Percentiles rank a stretch among this genome's conserved stretches.
Evolutionary conservation across 1,140 invertebrate species (phyloP).

Genomic region (Aradophagus sp.): DNA sequence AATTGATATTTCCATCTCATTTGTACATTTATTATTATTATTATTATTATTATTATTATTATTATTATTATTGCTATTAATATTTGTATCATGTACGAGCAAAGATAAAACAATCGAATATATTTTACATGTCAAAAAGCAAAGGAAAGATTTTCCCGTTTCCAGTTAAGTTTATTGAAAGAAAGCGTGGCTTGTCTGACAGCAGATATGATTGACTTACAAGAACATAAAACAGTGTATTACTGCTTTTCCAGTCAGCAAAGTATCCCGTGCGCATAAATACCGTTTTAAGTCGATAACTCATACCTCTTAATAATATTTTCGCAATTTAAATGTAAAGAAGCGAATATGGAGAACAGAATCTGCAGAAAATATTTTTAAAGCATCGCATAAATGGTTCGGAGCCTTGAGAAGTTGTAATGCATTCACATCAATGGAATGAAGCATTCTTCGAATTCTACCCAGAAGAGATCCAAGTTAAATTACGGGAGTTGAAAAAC

Average conservation of each 20-base stretch:
- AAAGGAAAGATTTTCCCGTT: constrained; percentile 11
- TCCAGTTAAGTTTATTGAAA: constrained; percentile 15
- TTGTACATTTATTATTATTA: no score
- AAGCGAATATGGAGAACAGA: constrained; percentile 1
- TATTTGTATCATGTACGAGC: no score
- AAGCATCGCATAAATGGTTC: constrained; percentile 16
- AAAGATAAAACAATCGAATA: no score
- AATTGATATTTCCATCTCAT: no score
- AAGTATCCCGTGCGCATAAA: constrained; percentile 24
- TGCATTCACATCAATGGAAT: constrained; percentile 14
- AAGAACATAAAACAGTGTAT: constrained; percentile 28
- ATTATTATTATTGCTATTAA: no score
- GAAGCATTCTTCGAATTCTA: constrained; percentile 19
- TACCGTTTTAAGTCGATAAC: constrained; percentile 25
- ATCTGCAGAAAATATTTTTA: constrained; percentile 15
- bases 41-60: no score
- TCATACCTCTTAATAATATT: constrained; percentile 27
- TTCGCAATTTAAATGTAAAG: constrained; percentile 28
- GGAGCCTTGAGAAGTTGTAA: constrained; percentile 11
- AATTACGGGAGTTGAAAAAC: constrained; percentile 20
- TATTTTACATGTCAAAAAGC: constrained; percentile 10
- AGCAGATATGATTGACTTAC: constrained; percentile 41
- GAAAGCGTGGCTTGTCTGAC: constrained; percentile 19
- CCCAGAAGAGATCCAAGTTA: constrained; percentile 3
- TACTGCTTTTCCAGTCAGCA: constrained; percentile 16